Evolutionary conservation across 1,140 invertebrate species (phyloP).

Genomic region (Oscheius sp.): DNA sequence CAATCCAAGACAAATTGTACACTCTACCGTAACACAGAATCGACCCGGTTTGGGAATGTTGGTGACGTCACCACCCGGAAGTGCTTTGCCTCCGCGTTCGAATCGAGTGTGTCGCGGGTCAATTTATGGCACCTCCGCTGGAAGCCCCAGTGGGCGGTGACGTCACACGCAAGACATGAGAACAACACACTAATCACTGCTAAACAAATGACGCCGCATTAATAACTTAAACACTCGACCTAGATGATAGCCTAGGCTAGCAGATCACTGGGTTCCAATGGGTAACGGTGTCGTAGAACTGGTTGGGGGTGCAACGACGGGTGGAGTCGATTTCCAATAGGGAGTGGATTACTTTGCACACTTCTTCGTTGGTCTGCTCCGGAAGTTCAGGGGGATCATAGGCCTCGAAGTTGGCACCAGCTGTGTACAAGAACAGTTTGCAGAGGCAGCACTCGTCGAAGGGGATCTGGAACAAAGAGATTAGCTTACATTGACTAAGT

Average conservation of each 20-base stretch:
- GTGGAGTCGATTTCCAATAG: constrained; percentile 49
- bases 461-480: constrained; percentile 48
- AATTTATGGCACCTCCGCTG: neutral
- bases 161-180: neutral
- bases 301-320: constrained; percentile 45
- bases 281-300: constrained; percentile 45
- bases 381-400: constrained; percentile 55
- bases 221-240: neutral
- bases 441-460: constrained; percentile 54
- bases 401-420: constrained; percentile 54
- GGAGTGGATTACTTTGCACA: constrained; percentile 38
- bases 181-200: no score
- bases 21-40: neutral
- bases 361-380: constrained; percentile 36
- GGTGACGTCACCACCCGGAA: neutral
- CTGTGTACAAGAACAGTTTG: constrained; percentile 54
- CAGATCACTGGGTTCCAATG: constrained; percentile 25
- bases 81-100: neutral
- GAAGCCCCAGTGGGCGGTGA: neutral
- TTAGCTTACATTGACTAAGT: neutral
- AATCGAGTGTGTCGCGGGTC: neutral
- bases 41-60: neutral
- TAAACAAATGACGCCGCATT: neutral
- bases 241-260: constrained; percentile 5
- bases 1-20: neutral